These are phyloP conservation scores for Drosophila longiperda DNA, from an alignment of 2,888 invertebrate species.

Conservation along the genomic window DNA sequence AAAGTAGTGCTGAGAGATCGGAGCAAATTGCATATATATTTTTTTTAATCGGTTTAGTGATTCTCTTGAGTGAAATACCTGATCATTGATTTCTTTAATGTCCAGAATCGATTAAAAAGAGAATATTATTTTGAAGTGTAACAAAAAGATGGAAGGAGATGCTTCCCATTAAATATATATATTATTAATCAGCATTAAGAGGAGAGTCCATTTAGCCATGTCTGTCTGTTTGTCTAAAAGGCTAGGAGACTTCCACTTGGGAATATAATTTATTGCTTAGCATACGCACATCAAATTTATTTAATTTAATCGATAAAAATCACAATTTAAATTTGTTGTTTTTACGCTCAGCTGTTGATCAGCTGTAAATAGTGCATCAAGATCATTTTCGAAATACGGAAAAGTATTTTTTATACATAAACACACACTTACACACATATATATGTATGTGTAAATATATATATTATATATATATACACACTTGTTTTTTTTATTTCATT, in stretches of 20 bases:
- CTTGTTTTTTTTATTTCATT: too few species aligned
- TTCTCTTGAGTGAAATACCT: background rate
- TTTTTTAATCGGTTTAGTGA: background rate
- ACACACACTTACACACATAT: background rate
- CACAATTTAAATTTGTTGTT: background rate
- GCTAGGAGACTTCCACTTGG: background rate
- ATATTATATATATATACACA: too few species aligned
- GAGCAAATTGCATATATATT: too few species aligned
- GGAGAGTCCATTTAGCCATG: background rate
- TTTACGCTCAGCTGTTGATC: background rate
- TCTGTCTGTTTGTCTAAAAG: background rate
- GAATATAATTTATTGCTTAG: background rate
- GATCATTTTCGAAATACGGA: background rate
- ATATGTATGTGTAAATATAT: background rate
- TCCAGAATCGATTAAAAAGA: background rate
- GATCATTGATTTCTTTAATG: background rate
- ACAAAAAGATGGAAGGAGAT: background rate
- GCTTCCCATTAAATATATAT: background rate
- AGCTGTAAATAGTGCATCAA: background rate
- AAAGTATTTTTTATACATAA: background rate
- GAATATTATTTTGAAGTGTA: too few species aligned
- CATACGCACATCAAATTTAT: background rate
- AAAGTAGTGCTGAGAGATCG: slow-evolving; percentile 4
- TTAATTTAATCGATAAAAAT: background rate
- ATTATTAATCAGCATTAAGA: background rate